Base-by-base conservation (phyloP, 1,140 invertebrate genomes). In the Drosophila oshimai region DNA sequence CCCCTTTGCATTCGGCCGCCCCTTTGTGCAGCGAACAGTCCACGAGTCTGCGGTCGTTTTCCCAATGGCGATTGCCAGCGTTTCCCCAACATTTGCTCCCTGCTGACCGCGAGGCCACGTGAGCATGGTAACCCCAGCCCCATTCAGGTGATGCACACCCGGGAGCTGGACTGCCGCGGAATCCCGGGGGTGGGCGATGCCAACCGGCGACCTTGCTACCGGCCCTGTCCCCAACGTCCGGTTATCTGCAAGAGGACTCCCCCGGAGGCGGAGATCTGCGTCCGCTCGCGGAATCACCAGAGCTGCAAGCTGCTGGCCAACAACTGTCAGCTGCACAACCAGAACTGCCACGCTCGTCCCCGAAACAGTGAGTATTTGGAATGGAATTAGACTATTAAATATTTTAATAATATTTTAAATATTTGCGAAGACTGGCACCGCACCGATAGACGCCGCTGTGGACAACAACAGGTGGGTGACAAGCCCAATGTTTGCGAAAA, bases 361-460 rank as follows among this genome's bases (percentile, higher is more conserved):
- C 51, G 75, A 13, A 42, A 72, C 31, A 60, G 78, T 73, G 29
- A 81, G 71, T 26, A 33, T 3, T 13, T 13, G 7, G n/a, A n/a
- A n/a, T n/a, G n/a, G n/a, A n/a, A n/a, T n/a, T n/a, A n/a, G n/a
- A n/a, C n/a, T n/a, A n/a, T 28, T 26, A n/a, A 6, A 7, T 6
- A 13, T 34, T 6, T 31, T 13, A 24, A 22, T 7, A 29, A 6
- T 24, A 9, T 37, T 31, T 24, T 2, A 0, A 7, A 9, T 28
- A 28, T 12, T n/a, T n/a, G n/a, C n/a, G n/a, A n/a, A 81, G 77
- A 71, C 53, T 79, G 77, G 76, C 22, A 41, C 6, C 70, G 54
- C 28, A 44, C 64, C 4, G 33, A 73, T 22, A 75, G 17, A 18
- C 51, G 51, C 9, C 55, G 9, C n/a, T 80, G 76, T 20, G 58